These are phyloP conservation scores for Etia nguti DNA, from an alignment of 2,113 vertebrate genomes.

Conservation along the genomic window DNA sequence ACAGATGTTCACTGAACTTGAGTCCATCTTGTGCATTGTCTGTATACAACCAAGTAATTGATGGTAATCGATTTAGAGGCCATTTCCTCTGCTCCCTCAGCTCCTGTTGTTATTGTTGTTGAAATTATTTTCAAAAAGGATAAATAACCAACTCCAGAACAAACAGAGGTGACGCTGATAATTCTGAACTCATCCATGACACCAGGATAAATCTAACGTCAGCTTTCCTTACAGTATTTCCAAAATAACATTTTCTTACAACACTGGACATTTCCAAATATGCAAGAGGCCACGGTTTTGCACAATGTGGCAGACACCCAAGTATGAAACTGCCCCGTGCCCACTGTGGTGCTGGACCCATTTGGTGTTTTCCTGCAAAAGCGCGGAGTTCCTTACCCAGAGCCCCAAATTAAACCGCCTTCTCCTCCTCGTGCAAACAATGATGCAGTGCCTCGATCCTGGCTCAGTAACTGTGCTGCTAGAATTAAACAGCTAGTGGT, in stretches of 20 bases:
- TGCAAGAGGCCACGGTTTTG: neutral
- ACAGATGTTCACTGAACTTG: neutral
- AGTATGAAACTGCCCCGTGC: neutral
- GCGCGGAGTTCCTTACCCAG: neutral
- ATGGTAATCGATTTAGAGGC: neutral
- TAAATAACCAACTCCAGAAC: neutral
- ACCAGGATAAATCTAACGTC: neutral
- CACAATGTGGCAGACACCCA: neutral
- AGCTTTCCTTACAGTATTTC: neutral
- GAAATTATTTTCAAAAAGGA: neutral
- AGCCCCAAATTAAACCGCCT: neutral
- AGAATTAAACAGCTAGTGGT: neutral
- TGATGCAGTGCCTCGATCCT: neutral
- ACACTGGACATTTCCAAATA: neutral
- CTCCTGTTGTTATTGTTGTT: neutral
- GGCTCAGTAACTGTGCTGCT: neutral
- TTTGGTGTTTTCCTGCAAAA: slow-evolving; percentile 1
- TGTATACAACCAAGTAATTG: neutral
- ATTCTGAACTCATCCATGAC: neutral
- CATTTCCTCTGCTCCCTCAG: slow-evolving; percentile 9
- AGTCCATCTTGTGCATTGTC: neutral
- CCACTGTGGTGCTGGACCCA: neutral
- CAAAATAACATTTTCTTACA: neutral
- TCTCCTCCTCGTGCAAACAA: neutral
- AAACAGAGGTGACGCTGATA: neutral